Conservation (phyloP, 1,140 invertebrate species). For the Anadara kagoshimensis region DNA sequence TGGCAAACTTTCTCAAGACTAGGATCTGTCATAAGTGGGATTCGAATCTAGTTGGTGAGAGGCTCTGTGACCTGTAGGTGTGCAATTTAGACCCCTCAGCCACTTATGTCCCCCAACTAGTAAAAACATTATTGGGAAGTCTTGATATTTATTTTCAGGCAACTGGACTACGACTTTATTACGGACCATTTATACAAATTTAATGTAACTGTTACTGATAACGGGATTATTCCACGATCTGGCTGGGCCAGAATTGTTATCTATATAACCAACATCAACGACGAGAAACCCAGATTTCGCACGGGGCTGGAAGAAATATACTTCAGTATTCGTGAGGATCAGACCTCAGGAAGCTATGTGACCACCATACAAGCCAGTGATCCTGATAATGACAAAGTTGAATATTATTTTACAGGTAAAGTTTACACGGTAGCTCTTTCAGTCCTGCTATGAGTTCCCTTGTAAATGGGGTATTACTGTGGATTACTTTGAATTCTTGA, state of each 20-base stretch:
- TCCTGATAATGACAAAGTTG: constrained; percentile 81
- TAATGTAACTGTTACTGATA: constrained; percentile 65
- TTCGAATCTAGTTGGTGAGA: too few relatives aligned
- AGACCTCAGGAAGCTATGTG: constrained; percentile 91
- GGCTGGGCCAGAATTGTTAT: constrained; percentile 83
- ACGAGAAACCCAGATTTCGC: constrained; percentile 75
- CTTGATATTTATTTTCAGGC: constrained; percentile 41
- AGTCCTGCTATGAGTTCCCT: too few relatives aligned
- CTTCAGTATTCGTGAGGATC: constrained; percentile 92
- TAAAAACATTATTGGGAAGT: too few relatives aligned
- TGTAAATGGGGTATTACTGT: too few relatives aligned
- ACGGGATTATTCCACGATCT: constrained; percentile 75
- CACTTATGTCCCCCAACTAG: too few relatives aligned
- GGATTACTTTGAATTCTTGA: too few relatives aligned
- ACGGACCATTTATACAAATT: constrained; percentile 63
- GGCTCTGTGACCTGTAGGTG: too few relatives aligned
- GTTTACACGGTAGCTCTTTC: too few relatives aligned
- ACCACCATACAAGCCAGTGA: constrained; percentile 93
- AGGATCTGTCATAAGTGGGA: too few relatives aligned
- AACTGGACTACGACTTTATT: constrained; percentile 60
- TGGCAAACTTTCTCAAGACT: too few relatives aligned
- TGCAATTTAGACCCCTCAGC: too few relatives aligned
- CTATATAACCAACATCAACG: constrained; percentile 68
- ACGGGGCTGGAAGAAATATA: constrained; percentile 84
- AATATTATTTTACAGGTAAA: constrained; percentile 63